Evolutionary conservation across 2,113 vertebrate genomes (phyloP), one percentile per base, ranked within the genome.

Genomic region (Oreochromis aureus): DNA sequence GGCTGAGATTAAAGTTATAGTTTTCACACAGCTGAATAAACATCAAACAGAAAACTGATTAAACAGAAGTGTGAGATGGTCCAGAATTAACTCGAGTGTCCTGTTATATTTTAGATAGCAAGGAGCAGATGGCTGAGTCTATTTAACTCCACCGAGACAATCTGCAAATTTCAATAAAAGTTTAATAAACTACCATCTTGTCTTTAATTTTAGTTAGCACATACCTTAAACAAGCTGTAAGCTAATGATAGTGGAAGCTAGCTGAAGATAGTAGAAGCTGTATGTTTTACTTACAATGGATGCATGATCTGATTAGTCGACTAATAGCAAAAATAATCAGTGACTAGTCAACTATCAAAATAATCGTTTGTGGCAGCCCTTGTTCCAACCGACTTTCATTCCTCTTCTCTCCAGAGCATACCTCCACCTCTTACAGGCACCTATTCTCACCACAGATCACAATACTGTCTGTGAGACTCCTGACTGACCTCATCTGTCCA

Each of bases 291-390:
- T n/a, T n/a, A n/a, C n/a, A n/a, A n/a, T n/a, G n/a, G n/a, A n/a
- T n/a, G n/a, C n/a, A n/a, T n/a, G n/a, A n/a, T n/a, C n/a, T n/a
- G n/a, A n/a, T n/a, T n/a, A n/a, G n/a, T n/a, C n/a, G n/a, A n/a
- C n/a, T n/a, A n/a, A n/a, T n/a, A n/a, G n/a, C n/a, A n/a, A n/a
- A n/a, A n/a, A n/a, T n/a, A n/a, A n/a, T n/a, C n/a, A n/a, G n/a
- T n/a, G 30, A 61, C 3, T 34, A 0, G 30, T 10, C 16, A 1
- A 61, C 30, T 18, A 34, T 61, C 30, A 61, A 34, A 61, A 58
- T 8, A 58, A 10, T 18, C 0, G 15, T 61, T 61, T 61, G 58
- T 61, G 30, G 16, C 58, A 61, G 30, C 0, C 0, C 0, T 10
- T 30, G 6, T 39, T 13, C 27, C n/a, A 41, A 41, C 63, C 27